Base-by-base conservation (phyloP, 2,797 vertebrate genomes). In the Sebastes elongatus region DNA sequence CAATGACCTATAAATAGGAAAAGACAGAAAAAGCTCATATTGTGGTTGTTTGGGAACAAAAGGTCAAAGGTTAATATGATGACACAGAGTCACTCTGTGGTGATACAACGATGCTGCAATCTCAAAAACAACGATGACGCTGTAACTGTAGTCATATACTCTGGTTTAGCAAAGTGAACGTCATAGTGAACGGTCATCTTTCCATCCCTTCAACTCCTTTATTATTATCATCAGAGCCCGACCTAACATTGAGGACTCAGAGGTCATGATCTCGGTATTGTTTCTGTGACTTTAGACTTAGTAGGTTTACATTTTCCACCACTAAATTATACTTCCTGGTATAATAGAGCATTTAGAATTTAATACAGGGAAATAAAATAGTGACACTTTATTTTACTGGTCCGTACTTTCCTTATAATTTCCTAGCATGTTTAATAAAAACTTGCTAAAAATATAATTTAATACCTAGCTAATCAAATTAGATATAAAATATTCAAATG, bases 21-120 rank as follows among this genome's bases (percentile, higher is more conserved):
- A 38, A 38, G 49, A 30, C 8, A 49, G 14, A 66, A 16, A 53
- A 32, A 42, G 14, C 6, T 63, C 38, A 20, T 33, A 7, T 38
- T 62, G 35, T 46, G 22, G 10, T 71, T n/a, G 3, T 10, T 3
- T 62, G 61, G 28, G 7, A 52, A 28, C 8, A 18, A 32, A 10
- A 8, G 35, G 16, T 67, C 53, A 64, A 3, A 18, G 71, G 81
- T 81, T 25, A 67, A 79, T 84, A 5, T 14, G 3, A 14, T 76
- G 66, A 74, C 42, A 61, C 52, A 72, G 57, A 83, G 61, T 61
- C 55, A 68, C 5, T 23, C 3, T 28, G 46, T 16, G 13, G 9
- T 76, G 25, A 77, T 10, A n/a, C 7, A 69, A 7, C 8, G 13
- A 67, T 22, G 42, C 25, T 2, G 6, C 3, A n/a, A 63, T 67